phyloP scores from a whole-genome alignment of 2,888 invertebrate species.

The Oscheius sp. region DNA sequence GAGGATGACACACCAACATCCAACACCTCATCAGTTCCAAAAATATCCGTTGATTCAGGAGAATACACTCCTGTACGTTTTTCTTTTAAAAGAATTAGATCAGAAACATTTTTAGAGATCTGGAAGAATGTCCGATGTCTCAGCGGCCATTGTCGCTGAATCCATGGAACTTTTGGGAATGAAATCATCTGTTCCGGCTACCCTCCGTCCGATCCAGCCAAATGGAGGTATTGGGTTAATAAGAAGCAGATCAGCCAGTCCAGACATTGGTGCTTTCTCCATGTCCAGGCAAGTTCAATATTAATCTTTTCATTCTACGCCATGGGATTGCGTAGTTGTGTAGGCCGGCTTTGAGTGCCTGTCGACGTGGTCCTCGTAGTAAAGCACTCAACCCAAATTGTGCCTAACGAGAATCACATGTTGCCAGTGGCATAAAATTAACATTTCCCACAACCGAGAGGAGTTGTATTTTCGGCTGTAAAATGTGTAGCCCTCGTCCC shows the following conservation, averaged over 20 bases:
- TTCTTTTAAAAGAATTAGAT: neutral
- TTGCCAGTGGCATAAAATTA: constrained; percentile 7
- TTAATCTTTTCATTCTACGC: constrained; percentile 19
- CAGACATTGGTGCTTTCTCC: constrained; percentile 40
- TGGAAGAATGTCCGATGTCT: constrained; percentile 41
- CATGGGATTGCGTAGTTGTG: constrained; percentile 26
- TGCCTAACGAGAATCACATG: constrained; percentile 30
- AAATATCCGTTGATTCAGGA: constrained; percentile 12
- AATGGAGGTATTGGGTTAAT: constrained; percentile 9
- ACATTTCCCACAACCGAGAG: neutral
- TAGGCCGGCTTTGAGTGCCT: constrained; percentile 31
- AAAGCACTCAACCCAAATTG: constrained; percentile 30
- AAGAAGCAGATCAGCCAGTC: constrained; percentile 39
- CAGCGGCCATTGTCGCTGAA: constrained; percentile 46
- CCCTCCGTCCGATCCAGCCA: constrained; percentile 44
- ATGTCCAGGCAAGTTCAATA: constrained; percentile 35
- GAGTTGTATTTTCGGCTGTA: neutral
- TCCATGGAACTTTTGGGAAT: constrained; percentile 46
- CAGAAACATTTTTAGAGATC: constrained; percentile 33
- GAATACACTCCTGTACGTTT: constrained; percentile 9
- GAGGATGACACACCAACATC: constrained; percentile 20
- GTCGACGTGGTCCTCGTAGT: constrained; percentile 31
- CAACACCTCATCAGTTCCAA: neutral
- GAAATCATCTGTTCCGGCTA: constrained; percentile 45
- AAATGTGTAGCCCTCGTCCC: neutral